Evolutionary conservation across 1,140 invertebrate genomes (phyloP).

Genomic region (Carcinoscorpius rotundicauda): DNA sequence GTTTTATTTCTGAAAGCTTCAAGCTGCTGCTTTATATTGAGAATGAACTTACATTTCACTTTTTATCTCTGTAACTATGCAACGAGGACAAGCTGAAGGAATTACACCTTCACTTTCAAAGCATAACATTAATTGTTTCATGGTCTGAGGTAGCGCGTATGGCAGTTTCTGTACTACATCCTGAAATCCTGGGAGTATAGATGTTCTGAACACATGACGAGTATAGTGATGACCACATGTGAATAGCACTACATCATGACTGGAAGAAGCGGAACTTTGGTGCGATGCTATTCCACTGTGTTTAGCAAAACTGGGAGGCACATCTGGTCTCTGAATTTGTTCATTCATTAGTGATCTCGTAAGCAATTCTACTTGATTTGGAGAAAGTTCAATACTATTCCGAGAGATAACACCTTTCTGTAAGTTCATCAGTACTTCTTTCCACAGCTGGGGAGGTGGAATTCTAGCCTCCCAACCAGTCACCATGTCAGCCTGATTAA

Average conservation of each 20-base stretch:
- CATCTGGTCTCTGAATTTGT: no score
- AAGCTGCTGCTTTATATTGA: neutral
- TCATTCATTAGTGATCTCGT: constrained; percentile 14
- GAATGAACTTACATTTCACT: constrained; percentile 8
- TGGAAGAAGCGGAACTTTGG: neutral
- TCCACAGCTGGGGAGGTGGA: constrained; percentile 14
- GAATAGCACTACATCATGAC: constrained; percentile 14
- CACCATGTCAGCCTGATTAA: constrained; percentile 6
- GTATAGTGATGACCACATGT: constrained; percentile 20
- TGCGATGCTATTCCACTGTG: no score
- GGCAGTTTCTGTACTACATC: constrained; percentile 10
- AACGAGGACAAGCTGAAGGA: constrained; percentile 16
- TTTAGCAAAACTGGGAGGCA: no score
- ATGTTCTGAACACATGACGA: constrained; percentile 7
- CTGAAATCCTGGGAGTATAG: constrained; percentile 12
- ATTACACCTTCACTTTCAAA: constrained; percentile 13
- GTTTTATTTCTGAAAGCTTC: no score
- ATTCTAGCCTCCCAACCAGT: constrained; percentile 12
- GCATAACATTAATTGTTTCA: constrained; percentile 9
- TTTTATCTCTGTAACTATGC: constrained; percentile 17
- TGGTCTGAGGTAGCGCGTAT: constrained; percentile 7
- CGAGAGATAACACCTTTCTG: constrained; percentile 9
- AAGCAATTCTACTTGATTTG: constrained; percentile 14
- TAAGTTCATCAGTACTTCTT: constrained; percentile 14
- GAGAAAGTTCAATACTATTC: constrained; percentile 7